Evolutionary conservation across 2,113 vertebrate species (phyloP), one percentile per base, ranked within the genome.

Genomic region (Apus apus): DNA sequence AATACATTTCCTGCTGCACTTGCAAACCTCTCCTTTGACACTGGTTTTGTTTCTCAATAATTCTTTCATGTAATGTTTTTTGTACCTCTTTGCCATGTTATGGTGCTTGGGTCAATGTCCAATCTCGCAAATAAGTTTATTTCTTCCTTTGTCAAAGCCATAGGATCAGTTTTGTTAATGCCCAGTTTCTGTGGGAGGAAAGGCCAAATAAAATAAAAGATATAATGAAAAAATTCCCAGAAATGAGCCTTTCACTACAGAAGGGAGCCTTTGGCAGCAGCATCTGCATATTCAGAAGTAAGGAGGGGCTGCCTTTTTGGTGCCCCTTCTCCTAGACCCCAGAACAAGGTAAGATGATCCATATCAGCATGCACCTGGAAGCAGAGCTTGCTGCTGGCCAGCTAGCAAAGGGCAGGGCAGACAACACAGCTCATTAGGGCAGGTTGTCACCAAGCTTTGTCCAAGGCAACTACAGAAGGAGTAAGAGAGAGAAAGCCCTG

Each of bases 11-110:
- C 57, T 53, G 61, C 13, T 90, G 21, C 72, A 71, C 34, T 61
- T 77, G 23, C 56, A 93, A 93, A 43, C 3, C 3, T 48, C 53
- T 67, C 29, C 56, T 87, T 27, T 40, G 54, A 67, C 10, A 71
- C 11, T 16, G 0, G 0, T 30, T 76, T 73, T 34, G 8, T 58
- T 62, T 72, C 43, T 71, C 48, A 25, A 3, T 19, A 76, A 38
- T 5, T 46, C 48, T 34, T 53, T 6, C 5, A n/a, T 15, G 23
- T 50, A 85, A 53, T 64, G 13, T 45, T 54, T 93, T 21, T 27
- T 23, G 38, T 98, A 99, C 99, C 99, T 99, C 99, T 98, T 83
- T 99, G 99, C 99, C 99, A 99, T 3, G 99, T 99, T 93, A 99
- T 98, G 15, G 98, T 98, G 88, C 97, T 97, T 6, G 99, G 98